Evolutionary conservation across 1,140 invertebrate genomes (phyloP), one percentile per base, ranked within the genome.

Genomic region (Caenorhabditis latens): DNA sequence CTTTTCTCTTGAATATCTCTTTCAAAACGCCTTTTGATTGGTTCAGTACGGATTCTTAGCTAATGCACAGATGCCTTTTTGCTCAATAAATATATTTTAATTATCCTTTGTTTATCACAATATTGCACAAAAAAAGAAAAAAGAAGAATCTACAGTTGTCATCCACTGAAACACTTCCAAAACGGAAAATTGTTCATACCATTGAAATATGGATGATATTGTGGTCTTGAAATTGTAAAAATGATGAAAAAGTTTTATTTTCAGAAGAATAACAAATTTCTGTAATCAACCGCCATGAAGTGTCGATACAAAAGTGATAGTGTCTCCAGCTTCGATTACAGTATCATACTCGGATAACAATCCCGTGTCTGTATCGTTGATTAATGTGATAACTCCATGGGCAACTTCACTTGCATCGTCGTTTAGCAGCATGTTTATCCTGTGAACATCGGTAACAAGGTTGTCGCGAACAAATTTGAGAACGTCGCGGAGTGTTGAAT

Each of bases 31-130:
- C 40, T 71, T 71, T 71, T 71, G 40, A 71, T 71, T 71, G 40
- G 42, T 71, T 71, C 19, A 65, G 8, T 71, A 71, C 65, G 65
- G 65, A 43, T 71, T 43, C 46, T 19, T 71, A 71, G 65, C 14
- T 71, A 50, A 79, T 46, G 71, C 71, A 79, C 71, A 79, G 71
- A 79, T 79, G 71, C 71, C 71, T 50, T 53, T 24, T 79, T 79
- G 71, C 71, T 79, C 71, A 79, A 71, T 71, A 79, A 79, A 79
- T 53, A n/a, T 24, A 50, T 79, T 50, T 53, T 13, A 50, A 58
- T 58, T n/a, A 53, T 32, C 32, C 32, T 32, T 32, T 32, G 32
- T 32, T 32, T 32, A 53, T 53, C 9, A 53, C 9, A 53, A 16
- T 53, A 16, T 53, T 58, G 4, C n/a, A 58, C 4, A 19, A 32